These are phyloP conservation scores for Lepidochitona cinerea DNA, from an alignment of 2,888 invertebrate genomes.

Conservation along the genomic window DNA sequence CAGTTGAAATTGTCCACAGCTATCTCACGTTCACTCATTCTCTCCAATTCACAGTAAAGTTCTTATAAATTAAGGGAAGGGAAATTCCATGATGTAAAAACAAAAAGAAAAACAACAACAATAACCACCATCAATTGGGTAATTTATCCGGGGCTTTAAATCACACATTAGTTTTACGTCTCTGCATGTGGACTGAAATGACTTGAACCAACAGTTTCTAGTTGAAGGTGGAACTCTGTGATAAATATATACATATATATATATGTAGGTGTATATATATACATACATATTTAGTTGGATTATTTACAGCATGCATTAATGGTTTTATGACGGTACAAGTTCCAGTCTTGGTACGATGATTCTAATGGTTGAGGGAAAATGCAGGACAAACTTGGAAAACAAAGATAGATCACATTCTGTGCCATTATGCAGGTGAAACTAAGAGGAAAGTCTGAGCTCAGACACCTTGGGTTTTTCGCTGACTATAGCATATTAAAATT, in stretches of 20 bases:
- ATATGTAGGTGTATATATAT: background rate
- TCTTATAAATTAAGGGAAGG: slow-evolving; percentile 5
- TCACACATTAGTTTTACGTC: too few species aligned
- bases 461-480: background rate
- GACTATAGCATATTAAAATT: slow-evolving; percentile 8
- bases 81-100: slow-evolving; percentile 3
- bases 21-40: background rate
- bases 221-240: background rate
- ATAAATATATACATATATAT: background rate
- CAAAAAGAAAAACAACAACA: background rate
- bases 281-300: background rate
- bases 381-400: slow-evolving; percentile 6
- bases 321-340: background rate
- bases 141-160: too few species aligned
- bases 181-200: slow-evolving; percentile 1
- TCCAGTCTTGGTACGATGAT: background rate
- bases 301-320: slow-evolving; percentile 6
- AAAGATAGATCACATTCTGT: slow-evolving; percentile 2
- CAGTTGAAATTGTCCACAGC: background rate
- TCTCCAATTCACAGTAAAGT: background rate
- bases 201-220: background rate
- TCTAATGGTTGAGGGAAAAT: background rate
- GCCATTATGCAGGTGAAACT: slow-evolving; percentile 8
- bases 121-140: too few species aligned
- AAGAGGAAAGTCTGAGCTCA: background rate